Conservation (phyloP, 2,797 vertebrate genomes). For the Enteromius paludinosus region DNA sequence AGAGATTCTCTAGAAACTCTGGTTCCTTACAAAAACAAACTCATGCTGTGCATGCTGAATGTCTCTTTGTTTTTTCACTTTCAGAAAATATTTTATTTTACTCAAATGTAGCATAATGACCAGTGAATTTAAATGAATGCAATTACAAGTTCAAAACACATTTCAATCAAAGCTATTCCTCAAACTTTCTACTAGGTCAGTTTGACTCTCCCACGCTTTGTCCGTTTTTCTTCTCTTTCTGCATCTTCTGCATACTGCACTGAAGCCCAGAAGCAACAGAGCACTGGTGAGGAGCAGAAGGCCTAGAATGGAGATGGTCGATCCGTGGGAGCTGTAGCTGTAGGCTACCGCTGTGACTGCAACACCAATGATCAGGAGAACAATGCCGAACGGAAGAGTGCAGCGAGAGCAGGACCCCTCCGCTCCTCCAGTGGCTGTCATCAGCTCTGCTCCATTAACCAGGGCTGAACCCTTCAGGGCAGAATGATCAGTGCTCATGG, state of each 20-base stretch:
- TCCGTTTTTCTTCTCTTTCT: slow-evolving; percentile 78
- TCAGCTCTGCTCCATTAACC: slow-evolving; percentile 85
- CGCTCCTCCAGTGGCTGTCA: slow-evolving; percentile 85
- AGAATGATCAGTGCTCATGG: slow-evolving; percentile 42
- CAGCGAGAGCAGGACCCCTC: slow-evolving; percentile 92
- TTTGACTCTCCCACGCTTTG: slow-evolving; percentile 87
- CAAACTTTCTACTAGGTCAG: slow-evolving; percentile 82
- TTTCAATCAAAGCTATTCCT: slow-evolving; percentile 77
- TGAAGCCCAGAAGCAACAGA: slow-evolving; percentile 84
- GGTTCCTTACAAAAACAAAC: background rate
- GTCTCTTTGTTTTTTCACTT: background rate
- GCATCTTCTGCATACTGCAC: slow-evolving; percentile 86
- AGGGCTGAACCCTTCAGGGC: slow-evolving; percentile 76
- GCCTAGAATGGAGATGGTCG: slow-evolving; percentile 89
- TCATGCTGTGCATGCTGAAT: background rate
- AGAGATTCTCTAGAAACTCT: background rate
- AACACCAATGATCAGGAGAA: slow-evolving; percentile 85
- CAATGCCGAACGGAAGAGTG: slow-evolving; percentile 86
- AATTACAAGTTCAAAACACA: background rate
- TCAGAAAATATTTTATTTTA: background rate
- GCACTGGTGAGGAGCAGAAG: slow-evolving; percentile 85
- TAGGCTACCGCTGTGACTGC: slow-evolving; percentile 89
- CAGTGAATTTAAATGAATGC: background rate
- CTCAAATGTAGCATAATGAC: background rate
- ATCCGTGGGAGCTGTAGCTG: slow-evolving; percentile 90